These are phyloP conservation scores for Ovis canadensis DNA, from an alignment of 2,113 vertebrate species.

Conservation along the genomic window DNA sequence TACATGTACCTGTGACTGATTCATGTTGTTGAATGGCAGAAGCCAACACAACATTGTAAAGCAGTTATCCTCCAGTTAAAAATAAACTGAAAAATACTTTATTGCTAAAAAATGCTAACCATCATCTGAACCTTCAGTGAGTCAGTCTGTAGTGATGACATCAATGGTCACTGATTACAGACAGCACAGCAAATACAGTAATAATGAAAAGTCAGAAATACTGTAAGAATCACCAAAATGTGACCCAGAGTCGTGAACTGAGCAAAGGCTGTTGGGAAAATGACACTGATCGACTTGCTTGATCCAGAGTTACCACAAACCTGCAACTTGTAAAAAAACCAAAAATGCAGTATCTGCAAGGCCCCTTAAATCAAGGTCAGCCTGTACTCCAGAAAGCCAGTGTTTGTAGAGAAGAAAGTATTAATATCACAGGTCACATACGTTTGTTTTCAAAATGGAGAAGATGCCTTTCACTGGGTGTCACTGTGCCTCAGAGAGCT, in stretches of 20 bases:
- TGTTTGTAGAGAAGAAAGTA: constrained; percentile 74
- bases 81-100: neutral
- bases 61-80: neutral
- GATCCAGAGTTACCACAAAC: neutral
- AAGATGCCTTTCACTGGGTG: constrained; percentile 56
- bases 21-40: neutral
- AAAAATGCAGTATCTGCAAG: neutral
- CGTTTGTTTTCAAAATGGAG: constrained; percentile 71
- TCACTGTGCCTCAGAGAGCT: constrained; percentile 61
- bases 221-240: neutral
- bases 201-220: neutral
- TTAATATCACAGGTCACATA: constrained; percentile 64
- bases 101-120: neutral
- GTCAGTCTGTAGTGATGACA: neutral
- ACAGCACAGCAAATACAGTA: neutral
- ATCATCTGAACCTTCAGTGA: neutral
- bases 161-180: neutral
- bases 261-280: neutral
- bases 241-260: neutral
- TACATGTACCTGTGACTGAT: neutral
- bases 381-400: constrained; percentile 73
- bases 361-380: neutral
- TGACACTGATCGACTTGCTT: neutral
- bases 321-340: neutral
- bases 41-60: neutral